Evolutionary conservation across 2,888 invertebrate genomes (phyloP).

Genomic region (Elmis aenea): DNA sequence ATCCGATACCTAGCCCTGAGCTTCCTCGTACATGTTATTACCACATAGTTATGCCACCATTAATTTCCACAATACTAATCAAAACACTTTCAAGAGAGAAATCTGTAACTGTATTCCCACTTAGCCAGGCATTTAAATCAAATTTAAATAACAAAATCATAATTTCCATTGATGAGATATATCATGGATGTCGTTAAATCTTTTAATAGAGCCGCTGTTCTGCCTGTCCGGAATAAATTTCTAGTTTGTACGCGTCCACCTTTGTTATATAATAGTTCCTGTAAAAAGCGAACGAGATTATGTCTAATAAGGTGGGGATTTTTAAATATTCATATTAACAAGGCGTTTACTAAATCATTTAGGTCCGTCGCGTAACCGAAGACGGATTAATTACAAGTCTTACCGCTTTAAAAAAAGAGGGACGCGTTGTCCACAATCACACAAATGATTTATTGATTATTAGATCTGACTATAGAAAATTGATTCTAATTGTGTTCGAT

Average conservation of each 20-base stretch:
- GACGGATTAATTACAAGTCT: conserved; percentile 18
- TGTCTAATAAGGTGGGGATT: neutral
- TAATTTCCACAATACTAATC: neutral
- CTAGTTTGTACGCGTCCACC: too few species aligned
- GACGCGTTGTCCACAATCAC: conserved; percentile 10
- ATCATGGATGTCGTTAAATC: conserved; percentile 5
- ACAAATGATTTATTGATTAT: conserved; percentile 24
- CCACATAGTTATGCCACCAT: too few species aligned
- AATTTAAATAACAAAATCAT: conserved; percentile 14
- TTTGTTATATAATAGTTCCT: too few species aligned
- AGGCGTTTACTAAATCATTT: conserved; percentile 9
- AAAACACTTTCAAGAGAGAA: neutral
- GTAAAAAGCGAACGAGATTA: neutral
- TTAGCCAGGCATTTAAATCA: conserved; percentile 7
- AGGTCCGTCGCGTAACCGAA: conserved; percentile 16
- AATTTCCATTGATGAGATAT: conserved; percentile 10
- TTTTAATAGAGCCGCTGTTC: conserved; percentile 4
- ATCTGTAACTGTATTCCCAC: conserved; percentile 8
- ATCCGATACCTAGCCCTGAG: too few species aligned
- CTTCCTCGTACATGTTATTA: too few species aligned
- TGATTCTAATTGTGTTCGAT: conserved; percentile 29
- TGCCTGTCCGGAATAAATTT: too few species aligned
- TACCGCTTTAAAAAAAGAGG: conserved; percentile 4
- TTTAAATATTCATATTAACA: neutral
- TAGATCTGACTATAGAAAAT: conserved; percentile 25